Evolutionary conservation across 2,888 invertebrate species (phyloP), one percentile per base, ranked within the genome.

Genomic region (Antitype chi): DNA sequence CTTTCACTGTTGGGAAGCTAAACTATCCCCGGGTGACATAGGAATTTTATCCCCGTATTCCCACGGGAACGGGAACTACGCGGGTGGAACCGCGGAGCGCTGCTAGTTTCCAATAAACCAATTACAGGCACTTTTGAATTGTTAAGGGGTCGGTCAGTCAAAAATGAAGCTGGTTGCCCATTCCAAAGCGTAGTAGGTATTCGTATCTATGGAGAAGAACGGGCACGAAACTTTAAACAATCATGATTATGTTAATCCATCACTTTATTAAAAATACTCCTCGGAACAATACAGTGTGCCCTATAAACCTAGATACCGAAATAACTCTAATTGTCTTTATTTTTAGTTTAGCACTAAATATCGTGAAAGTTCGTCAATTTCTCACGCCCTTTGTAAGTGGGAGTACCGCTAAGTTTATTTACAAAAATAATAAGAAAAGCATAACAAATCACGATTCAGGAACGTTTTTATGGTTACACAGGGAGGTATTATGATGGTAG

Each of bases 391-490:
- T 76, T 64, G 13, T 32, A 74, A 77, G 47, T 69, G 11, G 47
- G 25, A 11, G 59, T 52, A 74, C 71, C 57, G 74, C 55, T 67
- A 80, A 59, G 63, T 79, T 70, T 79, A 72, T 72, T 83, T 76
- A 70, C 49, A 74, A 87, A 87, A 81, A 79, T 66, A 78, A 75
- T 74, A 81, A 68, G 64, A 83, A 87, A 85, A 80, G 52, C 74
- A 71, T 60, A 38, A 70, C 77, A 79, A 88, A 85, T 85, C 89
- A 82, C 80, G 84, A 88, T 77, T 80, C 57, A 28, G 64, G 77
- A 81, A 82, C 84, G 86, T 85, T 86, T 77, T 76, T 78, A 70
- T 28, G 25, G 66, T 62, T 49, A 59, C 0, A 23, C 88, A 89
- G 89, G 38, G 78, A 74, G 11, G 87, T 11, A 81, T 62, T 82